Base-by-base conservation (phyloP, 2,888 invertebrate species). In the Diplazon laetatorius region DNA sequence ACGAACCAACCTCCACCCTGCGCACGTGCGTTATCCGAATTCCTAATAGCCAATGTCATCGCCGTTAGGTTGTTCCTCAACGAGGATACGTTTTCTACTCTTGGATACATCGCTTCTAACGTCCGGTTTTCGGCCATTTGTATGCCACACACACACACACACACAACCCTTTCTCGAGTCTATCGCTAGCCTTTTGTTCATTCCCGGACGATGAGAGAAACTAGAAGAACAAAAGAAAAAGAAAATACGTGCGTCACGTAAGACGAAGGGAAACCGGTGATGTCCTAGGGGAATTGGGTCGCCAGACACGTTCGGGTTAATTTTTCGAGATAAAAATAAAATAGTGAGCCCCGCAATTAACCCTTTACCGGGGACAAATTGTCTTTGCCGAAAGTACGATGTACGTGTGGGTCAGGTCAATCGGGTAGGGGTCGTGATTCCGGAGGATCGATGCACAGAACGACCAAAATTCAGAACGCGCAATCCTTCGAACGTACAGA, bases 11-110 rank as follows among this genome's bases (percentile, higher is more conserved):
- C 30, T 80, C n/a, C n/a, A n/a, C n/a, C n/a, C n/a, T n/a, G n/a
- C n/a, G n/a, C n/a, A n/a, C 48, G 42, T 63, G 82, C 87, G 86
- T 84, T 84, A 83, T 84, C 85, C 82, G 88, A 88, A 89, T 88
- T 78, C 83, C 82, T 87, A 88, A 87, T 82, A 84, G 85, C 81
- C 62, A 50, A 30, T 76, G 63, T 82, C 77, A 85, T 83, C 82
- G 82, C 80, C 82, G 62, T 71, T 50, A n/a, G 39, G 55, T 65
- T 69, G 35, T 74, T 18, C 62, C 35, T 57, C 22, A 37, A 18
- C 39, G 65, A 9, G 44, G 42, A 9, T 50, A 44, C 39, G 59
- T 44, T 44, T n/a, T 37, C 42, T 46, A 22, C 59, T 62, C 68
- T 77, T 72, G 78, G n/a, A 81, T 76, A 55, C 69, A 60, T 80